Conservation (phyloP, 2,888 invertebrate species). For the Diploptera punctata region DNA sequence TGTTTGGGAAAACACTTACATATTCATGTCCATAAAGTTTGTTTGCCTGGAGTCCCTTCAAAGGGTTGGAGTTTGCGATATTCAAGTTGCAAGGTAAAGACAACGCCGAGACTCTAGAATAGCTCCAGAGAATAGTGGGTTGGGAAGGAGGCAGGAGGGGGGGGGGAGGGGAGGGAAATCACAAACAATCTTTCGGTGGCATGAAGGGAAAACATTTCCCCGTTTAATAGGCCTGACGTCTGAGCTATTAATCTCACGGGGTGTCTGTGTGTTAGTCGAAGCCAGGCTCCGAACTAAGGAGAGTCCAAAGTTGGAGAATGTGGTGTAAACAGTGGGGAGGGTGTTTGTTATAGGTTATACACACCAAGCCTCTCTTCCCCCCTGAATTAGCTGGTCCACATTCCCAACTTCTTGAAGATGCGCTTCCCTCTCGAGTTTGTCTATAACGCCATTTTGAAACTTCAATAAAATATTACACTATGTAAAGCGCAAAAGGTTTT, state of each 20-base stretch:
- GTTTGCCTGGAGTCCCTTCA: conserved; percentile 1
- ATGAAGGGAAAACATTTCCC: conserved; percentile 24
- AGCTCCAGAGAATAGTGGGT: not conserved
- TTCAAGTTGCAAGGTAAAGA: conserved; percentile 29
- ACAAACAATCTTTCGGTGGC: conserved; percentile 28
- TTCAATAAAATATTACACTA: no score
- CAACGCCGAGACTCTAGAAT: conserved; percentile 1
- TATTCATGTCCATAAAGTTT: conserved; percentile 33
- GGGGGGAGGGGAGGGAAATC: conserved; percentile 9
- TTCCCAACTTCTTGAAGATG: no score
- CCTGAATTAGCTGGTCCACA: no score
- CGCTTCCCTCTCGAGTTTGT: no score
- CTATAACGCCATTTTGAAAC: no score
- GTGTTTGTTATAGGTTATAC: conserved; percentile 31
- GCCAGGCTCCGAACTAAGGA: conserved; percentile 20
- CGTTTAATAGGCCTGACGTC: conserved; percentile 26
- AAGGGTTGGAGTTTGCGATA: conserved; percentile 14
- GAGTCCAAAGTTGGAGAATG: conserved; percentile 31
- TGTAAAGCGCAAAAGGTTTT: no score
- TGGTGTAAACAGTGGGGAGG: conserved; percentile 26
- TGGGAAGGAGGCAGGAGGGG: not conserved
- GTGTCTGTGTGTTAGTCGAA: conserved; percentile 9
- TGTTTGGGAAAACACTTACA: conserved; percentile 31
- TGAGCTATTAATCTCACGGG: conserved; percentile 27
- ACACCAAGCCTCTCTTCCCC: conserved; percentile 9